Conservation (phyloP, 2,888 invertebrate genomes). For the Malacosoma neustria region DNA sequence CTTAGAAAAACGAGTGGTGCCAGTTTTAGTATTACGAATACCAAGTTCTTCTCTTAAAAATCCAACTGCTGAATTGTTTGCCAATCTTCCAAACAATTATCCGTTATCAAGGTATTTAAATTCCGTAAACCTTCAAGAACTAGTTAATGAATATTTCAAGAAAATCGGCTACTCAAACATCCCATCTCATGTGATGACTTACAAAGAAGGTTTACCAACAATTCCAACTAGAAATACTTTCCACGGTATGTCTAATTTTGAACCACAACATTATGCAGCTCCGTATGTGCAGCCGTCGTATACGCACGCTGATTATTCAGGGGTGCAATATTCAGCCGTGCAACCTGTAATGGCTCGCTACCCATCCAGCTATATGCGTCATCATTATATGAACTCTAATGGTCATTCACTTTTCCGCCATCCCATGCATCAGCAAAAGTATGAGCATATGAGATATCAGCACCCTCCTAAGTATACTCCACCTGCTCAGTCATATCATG, state of each 20-base stretch:
- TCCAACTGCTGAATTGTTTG: constrained; percentile 67
- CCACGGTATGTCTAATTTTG: constrained; percentile 23
- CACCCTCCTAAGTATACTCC: constrained; percentile 36
- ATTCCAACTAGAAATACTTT: constrained; percentile 19
- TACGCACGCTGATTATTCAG: constrained; percentile 56
- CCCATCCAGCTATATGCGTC: constrained; percentile 42
- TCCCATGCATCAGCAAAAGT: constrained; percentile 39
- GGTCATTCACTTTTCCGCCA: constrained; percentile 43
- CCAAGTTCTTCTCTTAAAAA: constrained; percentile 72
- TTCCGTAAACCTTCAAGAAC: constrained; percentile 68
- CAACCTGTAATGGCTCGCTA: constrained; percentile 67
- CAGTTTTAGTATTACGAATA: constrained; percentile 73
- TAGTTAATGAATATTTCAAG: constrained; percentile 69
- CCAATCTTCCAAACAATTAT: constrained; percentile 71
- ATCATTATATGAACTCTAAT: constrained; percentile 36
- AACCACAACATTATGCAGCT: constrained; percentile 48
- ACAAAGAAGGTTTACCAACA: constrained; percentile 30
- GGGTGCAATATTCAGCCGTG: constrained; percentile 63
- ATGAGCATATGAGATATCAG: constrained; percentile 50
- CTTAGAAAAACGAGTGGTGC: constrained; percentile 61
- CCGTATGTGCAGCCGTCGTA: constrained; percentile 56
- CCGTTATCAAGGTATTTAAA: constrained; percentile 71
- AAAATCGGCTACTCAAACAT: constrained; percentile 49
- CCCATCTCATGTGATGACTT: constrained; percentile 53
- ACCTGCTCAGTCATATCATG: constrained; percentile 38